phyloP scores from a whole-genome alignment of 2,797 vertebrate species.

The Enteromius mattozi region DNA sequence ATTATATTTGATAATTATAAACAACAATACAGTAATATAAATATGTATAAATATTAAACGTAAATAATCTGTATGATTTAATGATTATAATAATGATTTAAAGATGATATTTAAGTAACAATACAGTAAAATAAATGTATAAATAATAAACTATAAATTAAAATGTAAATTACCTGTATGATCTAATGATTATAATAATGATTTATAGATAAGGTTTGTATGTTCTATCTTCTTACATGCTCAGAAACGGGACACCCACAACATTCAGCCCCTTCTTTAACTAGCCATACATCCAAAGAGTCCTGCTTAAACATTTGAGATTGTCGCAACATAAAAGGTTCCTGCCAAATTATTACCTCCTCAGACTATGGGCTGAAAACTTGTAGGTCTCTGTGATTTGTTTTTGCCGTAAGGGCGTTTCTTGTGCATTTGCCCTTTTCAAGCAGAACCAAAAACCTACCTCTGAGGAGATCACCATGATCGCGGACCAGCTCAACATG shows the following conservation, averaged over 20 bases:
- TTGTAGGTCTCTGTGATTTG: constrained; percentile 26
- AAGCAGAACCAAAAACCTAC: constrained; percentile 99
- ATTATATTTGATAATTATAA: not conserved
- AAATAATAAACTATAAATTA: not conserved
- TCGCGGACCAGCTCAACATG: constrained; percentile 99
- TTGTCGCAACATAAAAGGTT: not conserved
- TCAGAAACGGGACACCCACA: not conserved
- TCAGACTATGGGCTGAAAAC: not conserved
- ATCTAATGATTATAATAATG: too few species aligned
- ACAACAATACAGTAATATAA: not conserved
- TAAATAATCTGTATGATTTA: too few species aligned
- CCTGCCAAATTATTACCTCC: not conserved
- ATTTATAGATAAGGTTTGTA: not conserved
- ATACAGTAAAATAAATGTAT: too few species aligned
- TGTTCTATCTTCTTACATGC: not conserved
- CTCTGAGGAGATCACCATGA: constrained; percentile 99
- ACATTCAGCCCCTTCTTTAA: not conserved
- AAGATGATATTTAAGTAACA: not conserved
- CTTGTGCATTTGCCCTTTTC: constrained; percentile 78
- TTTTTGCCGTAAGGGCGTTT: constrained; percentile 72
- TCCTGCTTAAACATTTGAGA: not conserved
- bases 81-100: not conserved
- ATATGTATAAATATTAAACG: not conserved
- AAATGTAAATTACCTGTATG: not conserved
- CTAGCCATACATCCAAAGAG: not conserved